Base-by-base conservation (phyloP, 30 jellyfish, hydroid and myxozoan genomes). In the Turritopsis dohrnii region DNA sequence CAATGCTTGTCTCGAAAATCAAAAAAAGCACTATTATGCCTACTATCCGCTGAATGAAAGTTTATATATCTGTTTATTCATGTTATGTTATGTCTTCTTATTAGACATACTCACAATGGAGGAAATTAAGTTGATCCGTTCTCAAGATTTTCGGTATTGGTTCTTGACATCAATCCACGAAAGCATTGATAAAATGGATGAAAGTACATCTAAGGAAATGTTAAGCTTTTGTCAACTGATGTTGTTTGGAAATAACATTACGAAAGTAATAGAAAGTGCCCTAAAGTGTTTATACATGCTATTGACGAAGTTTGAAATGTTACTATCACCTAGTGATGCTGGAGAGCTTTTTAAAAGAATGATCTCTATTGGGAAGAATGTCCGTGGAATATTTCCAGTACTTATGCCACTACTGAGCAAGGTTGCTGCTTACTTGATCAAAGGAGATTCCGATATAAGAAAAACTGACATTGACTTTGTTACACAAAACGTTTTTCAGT, bases 341-440 rank as follows among this genome's bases (percentile, higher is more conserved):
- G 9, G 60, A 41, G 60, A 41, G 13, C 13, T 5, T 41, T 41
- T 41, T 41, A 41, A 13, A 41, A 5, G 60, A 41, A 3, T 41
- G 60, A 41, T 41, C 5, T 41, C 60, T 41, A 41, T 41, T 41
- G 60, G 60, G 9, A 41, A 41, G 60, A 41, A 13, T 41, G 60
- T 0, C 16, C 77, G 16, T 0, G 77, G 77, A n/a, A 69, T 69
- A 27, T 69, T 23, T 23, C 8, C 77, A 69, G 28, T 27, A 0
- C 31, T 69, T 69, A n/a, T 69, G 8, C 77, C 77, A 69, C 28
- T 27, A n/a, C 0, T 69, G 4, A 69, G 77, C 77, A 1, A 7
- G 77, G 77, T 69, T 69, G 77, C 19, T 69, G 77, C 30, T 23
- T 69, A n/a, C 30, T 69, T 69, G 30, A n/a, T 69, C 4, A 27